Evolutionary conservation across 1,140 invertebrate species (phyloP), one percentile per base, ranked within the genome.

Genomic region (Limonius californicus): DNA sequence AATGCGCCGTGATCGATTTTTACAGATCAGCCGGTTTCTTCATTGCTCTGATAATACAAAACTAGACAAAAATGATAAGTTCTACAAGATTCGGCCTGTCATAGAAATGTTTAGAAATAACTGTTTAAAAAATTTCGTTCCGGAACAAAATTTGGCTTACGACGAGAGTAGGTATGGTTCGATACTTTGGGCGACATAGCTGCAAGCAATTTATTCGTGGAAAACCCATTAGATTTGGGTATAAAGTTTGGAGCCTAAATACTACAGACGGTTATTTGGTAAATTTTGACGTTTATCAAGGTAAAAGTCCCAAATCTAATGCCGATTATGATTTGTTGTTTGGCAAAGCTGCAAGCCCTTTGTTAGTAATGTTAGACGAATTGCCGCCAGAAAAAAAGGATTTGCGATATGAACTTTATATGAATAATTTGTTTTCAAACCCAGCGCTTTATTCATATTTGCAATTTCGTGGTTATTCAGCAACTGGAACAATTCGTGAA

Each of bases 161-260:
- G 71, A 71, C 66, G 68, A 74, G n/a, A n/a, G n/a, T n/a, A 62
- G 65, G 62, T 23, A 73, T 73, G 71, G 64, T 73, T 54, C 50
- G 50, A 47, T 70, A 70, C 58, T 70, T 61, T 53, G 68, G 68
- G 14, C 19, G 60, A 30, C 72, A 73, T 56, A 27, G 62, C 9
- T 69, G 64, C 30, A 71, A 72, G 43, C 68, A 73, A 57, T 72
- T 63, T 61, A 69, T 69, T 56, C 56, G 57, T 12, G 63, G 66
- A 11, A 68, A 70, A 35, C 63, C n/a, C n/a, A n/a, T n/a, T n/a
- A n/a, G n/a, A n/a, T n/a, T n/a, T n/a, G n/a, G n/a, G n/a, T n/a
- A n/a, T 54, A 68, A 69, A 58, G 61, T 63, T 16, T 67, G 60
- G 62, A 39, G 55, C 15, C 35, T 62, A 20, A 68, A 68, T 57